Evolutionary conservation across 2,797 vertebrate species (phyloP), one percentile per base, ranked within the genome.

Genomic region (Alauda arvensis): DNA sequence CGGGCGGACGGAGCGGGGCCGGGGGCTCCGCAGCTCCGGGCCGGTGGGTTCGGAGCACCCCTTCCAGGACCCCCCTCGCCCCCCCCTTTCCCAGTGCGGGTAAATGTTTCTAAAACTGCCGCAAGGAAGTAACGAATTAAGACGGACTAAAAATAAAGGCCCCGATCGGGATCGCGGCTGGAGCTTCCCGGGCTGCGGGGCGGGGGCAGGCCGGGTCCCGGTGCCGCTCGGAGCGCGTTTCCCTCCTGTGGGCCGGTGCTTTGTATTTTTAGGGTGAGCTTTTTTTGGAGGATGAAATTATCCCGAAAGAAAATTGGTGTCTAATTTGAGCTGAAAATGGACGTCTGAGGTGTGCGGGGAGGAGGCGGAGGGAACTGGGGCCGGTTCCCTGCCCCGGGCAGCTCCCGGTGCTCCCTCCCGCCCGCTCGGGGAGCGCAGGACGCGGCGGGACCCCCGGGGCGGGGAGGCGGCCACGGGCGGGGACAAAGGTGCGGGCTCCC

Each of bases 101-200:
- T 18, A 20, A n/a, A 62, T 39, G 15, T 62, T 81, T 76, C 92
- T 81, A 81, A 88, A 91, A 65, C 40, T 34, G 77, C 52, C 45
- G 52, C 66, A 10, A 43, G 51, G 25, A 83, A 92, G 60, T 46
- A 31, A 67, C 52, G 90, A 89, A 86, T 91, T 92, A 92, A 84
- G 76, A 78, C 18, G 57, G 76, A 39, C 91, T 91, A 60, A 93
- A 93, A 92, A 91, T 88, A 88, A 94, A 92, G 87, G 86, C 87
- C 80, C 89, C 33, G 88, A 34, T 84, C 74, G 74, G 86, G 71
- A 85, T 85, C 91, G 59, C 61, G 52, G 85, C 76, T 46, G 63
- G 78, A 83, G 39, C 67, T 68, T 62, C 31, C 43, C 63, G 7
- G 59, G 51, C 51, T n/a, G 57, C 63, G 39, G 39, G 46, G 11